Percentiles rank a stretch among this genome's conserved stretches.
Evolutionary conservation across 2,797 vertebrate species (phyloP).

Genomic region (Malacoctenus gilli): DNA sequence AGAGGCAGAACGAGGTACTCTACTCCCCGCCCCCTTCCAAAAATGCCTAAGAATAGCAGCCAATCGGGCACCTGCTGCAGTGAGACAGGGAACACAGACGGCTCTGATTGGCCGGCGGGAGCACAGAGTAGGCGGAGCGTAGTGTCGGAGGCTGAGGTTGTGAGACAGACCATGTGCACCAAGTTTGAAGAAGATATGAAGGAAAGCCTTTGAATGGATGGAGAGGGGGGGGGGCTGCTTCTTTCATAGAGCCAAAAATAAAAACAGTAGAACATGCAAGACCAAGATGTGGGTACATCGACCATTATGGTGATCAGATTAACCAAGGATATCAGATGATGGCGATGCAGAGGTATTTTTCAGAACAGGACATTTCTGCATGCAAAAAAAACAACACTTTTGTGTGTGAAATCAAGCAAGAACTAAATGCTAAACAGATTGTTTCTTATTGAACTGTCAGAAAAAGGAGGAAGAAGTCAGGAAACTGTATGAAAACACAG

Average conservation of each 20-base stretch:
- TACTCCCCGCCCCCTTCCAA: conserved; percentile 63
- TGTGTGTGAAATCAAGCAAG: no score
- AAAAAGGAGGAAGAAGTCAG: no score
- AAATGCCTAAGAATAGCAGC: conserved; percentile 71
- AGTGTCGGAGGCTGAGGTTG: conserved; percentile 57
- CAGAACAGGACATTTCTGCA: not conserved
- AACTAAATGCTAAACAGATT: no score
- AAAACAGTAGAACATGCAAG: conserved; percentile 56
- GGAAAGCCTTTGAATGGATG: conserved; percentile 65
- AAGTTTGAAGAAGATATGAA: conserved; percentile 74
- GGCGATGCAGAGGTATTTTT: not conserved
- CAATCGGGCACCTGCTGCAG: conserved; percentile 63
- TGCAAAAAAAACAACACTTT: no score
- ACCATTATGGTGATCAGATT: conserved; percentile 21
- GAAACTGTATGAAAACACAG: no score
- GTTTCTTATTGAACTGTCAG: no score
- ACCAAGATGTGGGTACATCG: conserved; percentile 24
- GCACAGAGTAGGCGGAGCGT: conserved; percentile 44
- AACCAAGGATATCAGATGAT: conserved; percentile 1
- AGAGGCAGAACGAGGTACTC: conserved; percentile 67
- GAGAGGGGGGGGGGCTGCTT: conserved; percentile 27
- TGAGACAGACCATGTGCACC: conserved; percentile 74
- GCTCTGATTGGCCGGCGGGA: conserved; percentile 60
- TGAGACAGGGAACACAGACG: conserved; percentile 32
- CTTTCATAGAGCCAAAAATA: conserved; percentile 71